phyloP scores from a whole-genome alignment of 2,797 vertebrate species.

The Amblyopsis hoosieri region DNA sequence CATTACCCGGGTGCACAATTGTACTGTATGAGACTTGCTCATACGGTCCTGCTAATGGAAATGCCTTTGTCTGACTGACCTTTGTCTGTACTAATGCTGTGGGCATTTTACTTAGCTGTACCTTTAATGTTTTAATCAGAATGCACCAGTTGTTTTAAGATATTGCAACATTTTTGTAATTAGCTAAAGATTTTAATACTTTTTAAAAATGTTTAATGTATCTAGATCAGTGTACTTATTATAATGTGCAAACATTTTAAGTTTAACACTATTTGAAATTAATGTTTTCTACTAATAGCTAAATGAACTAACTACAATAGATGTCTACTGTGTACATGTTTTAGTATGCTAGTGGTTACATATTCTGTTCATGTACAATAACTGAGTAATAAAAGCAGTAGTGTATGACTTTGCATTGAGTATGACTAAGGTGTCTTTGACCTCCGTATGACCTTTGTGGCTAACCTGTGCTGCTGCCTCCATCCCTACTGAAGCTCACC shows the following conservation, averaged over 20 bases:
- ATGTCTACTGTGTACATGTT: neutral
- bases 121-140: neutral
- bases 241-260: too few relatives aligned
- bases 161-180: neutral
- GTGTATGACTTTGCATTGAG: constrained; percentile 37
- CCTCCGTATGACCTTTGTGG: constrained; percentile 1
- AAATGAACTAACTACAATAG: neutral
- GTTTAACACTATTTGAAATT: too few relatives aligned
- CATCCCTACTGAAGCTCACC: constrained; percentile 38
- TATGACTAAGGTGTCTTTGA: constrained; percentile 10
- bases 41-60: too few relatives aligned
- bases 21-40: too few relatives aligned
- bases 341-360: neutral
- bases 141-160: neutral
- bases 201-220: neutral
- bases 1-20: too few relatives aligned
- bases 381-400: constrained; percentile 3
- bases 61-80: too few relatives aligned
- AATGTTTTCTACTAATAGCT: neutral
- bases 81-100: too few relatives aligned
- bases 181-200: constrained; percentile 3
- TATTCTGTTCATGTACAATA: neutral
- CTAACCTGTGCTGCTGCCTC: constrained; percentile 23
- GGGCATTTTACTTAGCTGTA: neutral
- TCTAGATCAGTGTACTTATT: too few relatives aligned